phyloP scores from a whole-genome alignment of 1,140 invertebrate genomes.

The Drosophila biarmipes region DNA sequence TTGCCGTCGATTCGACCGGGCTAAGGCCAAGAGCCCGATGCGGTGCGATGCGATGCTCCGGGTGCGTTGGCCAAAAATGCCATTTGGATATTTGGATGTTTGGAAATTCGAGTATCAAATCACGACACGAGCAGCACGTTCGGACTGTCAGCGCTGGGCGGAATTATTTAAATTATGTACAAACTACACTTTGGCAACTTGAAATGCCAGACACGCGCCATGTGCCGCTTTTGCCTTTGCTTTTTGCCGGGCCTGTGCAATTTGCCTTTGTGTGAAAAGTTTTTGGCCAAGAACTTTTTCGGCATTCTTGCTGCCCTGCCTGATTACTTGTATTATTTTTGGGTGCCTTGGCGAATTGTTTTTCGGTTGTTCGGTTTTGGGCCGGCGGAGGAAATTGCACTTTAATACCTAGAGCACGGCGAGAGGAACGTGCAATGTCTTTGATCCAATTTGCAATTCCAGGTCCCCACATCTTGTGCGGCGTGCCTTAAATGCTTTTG shows the following conservation, averaged over 20 bases:
- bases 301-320: conserved; percentile 20
- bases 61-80: conserved; percentile 18
- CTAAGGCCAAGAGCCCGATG: conserved; percentile 11
- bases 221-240: conserved; percentile 27
- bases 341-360: conserved; percentile 26
- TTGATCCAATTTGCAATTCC: conserved; percentile 74
- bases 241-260: conserved; percentile 21
- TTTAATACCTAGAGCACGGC: conserved; percentile 50
- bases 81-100: conserved; percentile 34
- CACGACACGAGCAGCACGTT: conserved; percentile 63
- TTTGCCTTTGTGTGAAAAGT: conserved; percentile 47
- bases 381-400: conserved; percentile 57
- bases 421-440: conserved; percentile 61
- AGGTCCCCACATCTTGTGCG: conserved; percentile 39
- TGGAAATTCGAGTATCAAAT: conserved; percentile 52
- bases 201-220: conserved; percentile 77
- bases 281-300: conserved; percentile 55
- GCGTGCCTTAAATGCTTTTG: conserved; percentile 57
- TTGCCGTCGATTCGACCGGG: conserved; percentile 6
- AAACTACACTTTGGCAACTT: conserved; percentile 68
- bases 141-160: conserved; percentile 60
- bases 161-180: conserved; percentile 78
- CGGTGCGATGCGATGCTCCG: conserved; percentile 5
- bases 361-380: conserved; percentile 1
- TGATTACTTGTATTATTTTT: conserved; percentile 48